Evolutionary conservation across 2,888 invertebrate genomes (phyloP).

Genomic region (Apotomis turbidana): DNA sequence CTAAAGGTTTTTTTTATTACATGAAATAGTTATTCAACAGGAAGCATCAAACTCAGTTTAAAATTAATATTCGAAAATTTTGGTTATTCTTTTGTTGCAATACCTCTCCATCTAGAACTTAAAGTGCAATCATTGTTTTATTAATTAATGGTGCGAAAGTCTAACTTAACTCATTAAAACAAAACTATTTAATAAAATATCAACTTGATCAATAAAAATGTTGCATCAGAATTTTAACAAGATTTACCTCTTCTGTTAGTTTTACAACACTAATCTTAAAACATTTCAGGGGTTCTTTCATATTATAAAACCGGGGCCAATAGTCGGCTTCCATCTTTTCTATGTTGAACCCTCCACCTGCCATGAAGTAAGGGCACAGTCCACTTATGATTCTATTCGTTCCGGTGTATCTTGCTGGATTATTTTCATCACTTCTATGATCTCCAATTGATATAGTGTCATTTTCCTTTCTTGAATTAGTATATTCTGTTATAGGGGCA

Average conservation of each 20-base stretch:
- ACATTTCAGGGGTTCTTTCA: conserved; percentile 52
- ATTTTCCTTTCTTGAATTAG: neutral
- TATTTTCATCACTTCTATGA: neutral
- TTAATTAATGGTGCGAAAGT: too few species aligned
- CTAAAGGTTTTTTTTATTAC: too few species aligned
- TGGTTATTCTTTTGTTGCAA: too few species aligned
- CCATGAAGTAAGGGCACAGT: conserved; percentile 38
- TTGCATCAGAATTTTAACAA: neutral
- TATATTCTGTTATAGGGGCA: too few species aligned
- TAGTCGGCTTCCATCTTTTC: conserved; percentile 55
- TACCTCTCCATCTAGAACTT: too few species aligned
- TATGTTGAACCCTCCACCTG: conserved; percentile 44
- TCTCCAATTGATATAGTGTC: neutral
- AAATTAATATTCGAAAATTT: too few species aligned
- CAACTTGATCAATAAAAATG: neutral
- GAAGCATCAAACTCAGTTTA: too few species aligned
- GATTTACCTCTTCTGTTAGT: conserved; percentile 51
- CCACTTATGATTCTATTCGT: neutral
- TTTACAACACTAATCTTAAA: conserved; percentile 56
- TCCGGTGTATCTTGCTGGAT: conserved; percentile 4
- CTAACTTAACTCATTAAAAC: too few species aligned
- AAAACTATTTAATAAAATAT: too few species aligned
- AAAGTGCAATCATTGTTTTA: too few species aligned
- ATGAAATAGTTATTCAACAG: too few species aligned
- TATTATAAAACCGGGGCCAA: conserved; percentile 56